Evolutionary conservation across 1,140 invertebrate species (phyloP).

Genomic region (Philotrypesis tridentata): DNA sequence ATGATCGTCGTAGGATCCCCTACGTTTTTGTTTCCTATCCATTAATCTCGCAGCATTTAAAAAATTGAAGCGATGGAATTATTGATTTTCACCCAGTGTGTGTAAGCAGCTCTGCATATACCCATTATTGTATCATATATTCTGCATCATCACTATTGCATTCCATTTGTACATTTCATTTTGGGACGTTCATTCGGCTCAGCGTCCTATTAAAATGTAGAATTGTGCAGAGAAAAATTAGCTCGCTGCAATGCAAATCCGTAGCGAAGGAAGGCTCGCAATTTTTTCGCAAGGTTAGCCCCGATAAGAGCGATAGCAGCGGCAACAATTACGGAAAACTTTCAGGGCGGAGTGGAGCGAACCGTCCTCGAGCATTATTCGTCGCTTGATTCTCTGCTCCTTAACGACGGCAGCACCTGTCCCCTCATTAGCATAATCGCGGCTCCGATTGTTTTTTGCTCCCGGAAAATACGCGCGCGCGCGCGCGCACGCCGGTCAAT

Average conservation of each 20-base stretch:
- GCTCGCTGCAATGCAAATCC: too few species aligned
- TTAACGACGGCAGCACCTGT: background rate
- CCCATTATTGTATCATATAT: too few species aligned
- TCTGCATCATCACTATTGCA: too few species aligned
- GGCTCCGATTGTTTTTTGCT: background rate
- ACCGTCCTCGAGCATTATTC: background rate
- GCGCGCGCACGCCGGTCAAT: too few species aligned
- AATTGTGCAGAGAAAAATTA: too few species aligned
- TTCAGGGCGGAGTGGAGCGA: background rate
- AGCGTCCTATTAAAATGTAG: too few species aligned
- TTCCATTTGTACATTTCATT: too few species aligned
- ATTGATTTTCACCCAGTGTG: background rate
- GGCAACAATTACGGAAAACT: background rate
- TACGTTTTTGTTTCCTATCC: background rate
- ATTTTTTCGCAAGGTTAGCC: too few species aligned
- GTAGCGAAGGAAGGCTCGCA: too few species aligned
- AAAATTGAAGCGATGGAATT: background rate
- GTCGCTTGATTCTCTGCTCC: background rate
- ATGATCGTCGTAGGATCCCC: slow-evolving; percentile 35
- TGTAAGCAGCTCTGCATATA: too few species aligned
- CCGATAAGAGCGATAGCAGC: too few species aligned
- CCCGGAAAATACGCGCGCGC: background rate
- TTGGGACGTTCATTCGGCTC: too few species aligned
- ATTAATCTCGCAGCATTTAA: background rate
- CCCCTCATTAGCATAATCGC: slow-evolving; percentile 14